A percentile compares a stretch with the other conserved stretches of the same genome.
Conservation (phyloP, 2,888 invertebrate species). For the Augiades crinisus region DNA sequence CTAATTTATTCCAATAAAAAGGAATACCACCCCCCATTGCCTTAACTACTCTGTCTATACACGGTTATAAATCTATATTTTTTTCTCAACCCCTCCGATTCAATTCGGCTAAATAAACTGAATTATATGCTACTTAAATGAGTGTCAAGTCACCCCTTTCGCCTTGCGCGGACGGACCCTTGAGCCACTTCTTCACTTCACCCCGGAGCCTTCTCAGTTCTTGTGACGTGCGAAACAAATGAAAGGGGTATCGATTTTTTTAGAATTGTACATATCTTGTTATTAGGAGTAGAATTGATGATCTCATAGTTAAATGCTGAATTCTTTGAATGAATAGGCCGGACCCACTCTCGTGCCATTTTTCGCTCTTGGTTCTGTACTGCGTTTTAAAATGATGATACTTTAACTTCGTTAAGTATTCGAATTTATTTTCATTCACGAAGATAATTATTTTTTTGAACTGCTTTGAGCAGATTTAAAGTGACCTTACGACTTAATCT, state of each 20-base stretch:
- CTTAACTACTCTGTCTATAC: slow-evolving; percentile 26
- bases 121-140: slow-evolving; percentile 87
- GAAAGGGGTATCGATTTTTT: slow-evolving; percentile 1
- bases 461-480: too few species aligned
- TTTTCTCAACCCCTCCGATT: slow-evolving; percentile 57
- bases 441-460: too few species aligned
- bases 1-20: slow-evolving; percentile 76
- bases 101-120: slow-evolving; percentile 82
- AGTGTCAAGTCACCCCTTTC: slow-evolving; percentile 74
- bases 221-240: slow-evolving; percentile 9
- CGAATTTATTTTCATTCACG: too few species aligned
- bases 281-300: too few species aligned
- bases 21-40: slow-evolving; percentile 42
- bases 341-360: too few species aligned
- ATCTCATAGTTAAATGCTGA: too few species aligned
- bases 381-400: too few species aligned
- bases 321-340: too few species aligned
- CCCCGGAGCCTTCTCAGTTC: slow-evolving; percentile 67
- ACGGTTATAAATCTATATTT: slow-evolving; percentile 39
- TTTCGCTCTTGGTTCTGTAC: too few species aligned
- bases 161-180: slow-evolving; percentile 36
- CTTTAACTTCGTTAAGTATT: too few species aligned
- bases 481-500: too few species aligned
- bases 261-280: too few species aligned
- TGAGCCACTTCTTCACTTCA: slow-evolving; percentile 63